Evolutionary conservation across 2,797 vertebrate species (phyloP).

Genomic region (Phoeniculus purpureus): DNA sequence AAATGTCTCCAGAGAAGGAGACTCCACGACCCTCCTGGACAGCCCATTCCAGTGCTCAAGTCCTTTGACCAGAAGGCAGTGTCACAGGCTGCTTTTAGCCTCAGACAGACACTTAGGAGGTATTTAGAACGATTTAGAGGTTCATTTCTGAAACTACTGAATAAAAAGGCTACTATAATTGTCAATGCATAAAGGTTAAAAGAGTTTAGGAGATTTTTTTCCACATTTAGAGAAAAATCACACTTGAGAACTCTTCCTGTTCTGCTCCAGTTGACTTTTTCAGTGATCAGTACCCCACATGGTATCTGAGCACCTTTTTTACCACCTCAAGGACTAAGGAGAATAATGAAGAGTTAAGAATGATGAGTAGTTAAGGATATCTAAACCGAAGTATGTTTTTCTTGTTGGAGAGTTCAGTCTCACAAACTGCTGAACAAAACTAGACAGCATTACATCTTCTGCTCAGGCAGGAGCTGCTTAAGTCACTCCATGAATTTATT

Average conservation of each 20-base stretch:
- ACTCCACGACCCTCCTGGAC: no score
- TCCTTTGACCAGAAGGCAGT: rapidly evolving
- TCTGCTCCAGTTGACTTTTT: background rate
- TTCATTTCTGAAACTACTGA: background rate
- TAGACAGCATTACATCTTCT: background rate
- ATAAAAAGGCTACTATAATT: background rate
- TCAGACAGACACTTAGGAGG: background rate
- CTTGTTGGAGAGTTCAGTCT: background rate
- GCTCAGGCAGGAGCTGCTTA: slow-evolving; percentile 31
- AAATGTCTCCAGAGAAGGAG: no score
- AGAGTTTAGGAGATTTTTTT: background rate
- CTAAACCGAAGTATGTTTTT: background rate
- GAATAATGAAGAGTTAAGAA: background rate
- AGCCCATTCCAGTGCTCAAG: rapidly evolving
- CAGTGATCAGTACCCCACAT: background rate
- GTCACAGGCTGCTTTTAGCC: rapidly evolving
- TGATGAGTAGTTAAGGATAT: background rate
- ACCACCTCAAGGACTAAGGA: background rate
- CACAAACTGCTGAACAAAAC: background rate
- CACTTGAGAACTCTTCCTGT: background rate
- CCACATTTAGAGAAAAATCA: background rate
- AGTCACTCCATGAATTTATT: slow-evolving; percentile 41
- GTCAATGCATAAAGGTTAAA: background rate
- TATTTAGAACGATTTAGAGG: background rate
- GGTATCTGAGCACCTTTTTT: background rate